Evolutionary conservation across 2,113 vertebrate species (phyloP), one percentile per base, ranked within the genome.

Genomic region (Festucalex cinctus): DNA sequence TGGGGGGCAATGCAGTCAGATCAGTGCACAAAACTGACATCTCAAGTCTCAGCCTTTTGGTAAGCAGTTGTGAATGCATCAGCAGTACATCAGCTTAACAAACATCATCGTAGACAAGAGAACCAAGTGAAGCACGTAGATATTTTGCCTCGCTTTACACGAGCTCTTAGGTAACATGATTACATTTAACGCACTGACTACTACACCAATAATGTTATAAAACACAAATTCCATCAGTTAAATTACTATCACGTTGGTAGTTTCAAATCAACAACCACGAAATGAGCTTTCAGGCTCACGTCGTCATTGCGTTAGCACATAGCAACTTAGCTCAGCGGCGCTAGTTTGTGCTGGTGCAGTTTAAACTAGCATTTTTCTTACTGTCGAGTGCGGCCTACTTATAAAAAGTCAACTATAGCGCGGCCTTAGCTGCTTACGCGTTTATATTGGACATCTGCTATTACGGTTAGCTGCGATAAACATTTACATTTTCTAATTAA

Each of bases 41-140:
- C n/a, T 75, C 69, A 35, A 35, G 85, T 86, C 87, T 88, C 85
- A 85, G 86, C 82, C 81, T 88, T 87, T 88, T 85, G 72, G 76
- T 87, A 87, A 86, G 78, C 84, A 84, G 49, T 74, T 82, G 68
- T 26, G 17, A 68, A 87, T 68, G 69, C 26, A 32, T 17, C 54
- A 57, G 14, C 26, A 57, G 26, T 57, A 7, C 77, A 83, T 89
- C 82, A 83, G 85, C 82, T 81, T 69, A 83, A 78, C 67, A 74
- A 63, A 1, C 65, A 81, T 87, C 48, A 57, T 57, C 26, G 20
- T 46, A 0, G 76, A 85, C 81, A 0, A 74, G 70, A 77, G 43
- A 67, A 59, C 57, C 13, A 28, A 24, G 6, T 32, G 14, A 57
- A 32, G 54, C 13, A 6, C 19, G 12, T 13, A 14, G 1, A 17